A percentile compares a stretch with the other conserved stretches of the same genome.
Conservation (phyloP, 2,888 invertebrate species). For the Habroteleia sp. region DNA sequence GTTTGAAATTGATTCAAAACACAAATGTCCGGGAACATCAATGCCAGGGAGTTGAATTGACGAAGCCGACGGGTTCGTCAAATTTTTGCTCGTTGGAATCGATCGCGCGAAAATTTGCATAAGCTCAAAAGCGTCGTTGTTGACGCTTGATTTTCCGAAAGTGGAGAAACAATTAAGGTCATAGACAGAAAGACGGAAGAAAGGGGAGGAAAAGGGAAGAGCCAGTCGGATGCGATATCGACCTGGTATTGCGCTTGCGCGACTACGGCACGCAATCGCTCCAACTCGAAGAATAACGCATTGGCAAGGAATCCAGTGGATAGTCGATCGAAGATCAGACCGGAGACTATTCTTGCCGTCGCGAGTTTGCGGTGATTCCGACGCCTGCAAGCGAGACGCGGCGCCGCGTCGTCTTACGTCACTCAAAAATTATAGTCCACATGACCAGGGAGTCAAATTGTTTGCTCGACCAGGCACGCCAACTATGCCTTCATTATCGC, state of each 20-base stretch:
- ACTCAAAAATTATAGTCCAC: neutral
- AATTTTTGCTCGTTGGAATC: neutral
- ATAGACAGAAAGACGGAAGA: conserved; percentile 50
- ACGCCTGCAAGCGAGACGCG: conserved; percentile 71
- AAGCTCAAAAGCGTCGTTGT: conserved; percentile 24
- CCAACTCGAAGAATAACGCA: conserved; percentile 53
- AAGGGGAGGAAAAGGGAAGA: conserved; percentile 51
- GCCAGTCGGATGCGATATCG: conserved; percentile 69
- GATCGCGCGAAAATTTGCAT: conserved; percentile 17
- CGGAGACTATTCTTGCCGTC: conserved; percentile 35
- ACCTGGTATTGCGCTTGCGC: conserved; percentile 78
- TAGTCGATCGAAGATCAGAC: conserved; percentile 60
- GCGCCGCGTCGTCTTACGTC: conserved; percentile 30
- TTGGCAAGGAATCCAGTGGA: conserved; percentile 10
- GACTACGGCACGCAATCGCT: conserved; percentile 75
- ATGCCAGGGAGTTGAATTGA: conserved; percentile 65
- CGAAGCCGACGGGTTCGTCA: conserved; percentile 12
- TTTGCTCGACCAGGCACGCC: conserved; percentile 32
- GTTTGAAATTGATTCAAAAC: too few species aligned
- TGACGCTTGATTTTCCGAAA: conserved; percentile 25
- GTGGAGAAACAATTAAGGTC: conserved; percentile 47
- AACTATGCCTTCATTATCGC: conserved; percentile 36
- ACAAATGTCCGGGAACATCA: conserved; percentile 71
- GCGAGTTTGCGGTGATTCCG: conserved; percentile 73
- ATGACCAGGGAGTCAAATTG: conserved; percentile 4